A percentile compares a stretch with the other conserved stretches of the same genome.
Evolutionary conservation across 2,888 invertebrate genomes (phyloP).

Genomic region (Heliconius sara): DNA sequence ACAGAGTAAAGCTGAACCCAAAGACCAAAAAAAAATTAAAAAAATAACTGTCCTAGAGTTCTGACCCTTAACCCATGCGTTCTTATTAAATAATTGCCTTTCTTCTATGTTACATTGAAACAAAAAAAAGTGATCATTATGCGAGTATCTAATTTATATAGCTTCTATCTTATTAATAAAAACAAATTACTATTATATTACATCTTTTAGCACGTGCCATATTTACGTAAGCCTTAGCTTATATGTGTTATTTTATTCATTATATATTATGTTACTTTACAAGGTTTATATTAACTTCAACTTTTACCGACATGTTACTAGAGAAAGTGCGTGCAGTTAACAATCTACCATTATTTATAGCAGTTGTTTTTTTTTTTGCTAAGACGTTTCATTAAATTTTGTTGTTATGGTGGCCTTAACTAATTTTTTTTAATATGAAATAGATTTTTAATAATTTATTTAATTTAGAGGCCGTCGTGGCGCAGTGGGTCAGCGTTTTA

Average conservation of each 20-base stretch:
- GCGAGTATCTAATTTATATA: not conserved
- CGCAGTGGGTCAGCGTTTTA: not conserved
- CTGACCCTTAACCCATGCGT: no score
- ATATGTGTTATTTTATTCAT: not conserved
- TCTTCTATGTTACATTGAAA: not conserved
- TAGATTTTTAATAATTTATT: not conserved
- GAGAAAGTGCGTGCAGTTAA: not conserved
- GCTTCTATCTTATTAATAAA: not conserved
- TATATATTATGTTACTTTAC: not conserved
- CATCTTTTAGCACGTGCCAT: not conserved
- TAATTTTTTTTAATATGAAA: not conserved
- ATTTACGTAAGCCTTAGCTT: constrained; percentile 1
- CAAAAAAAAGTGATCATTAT: not conserved
- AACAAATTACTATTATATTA: constrained; percentile 2
- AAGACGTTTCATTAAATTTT: not conserved
- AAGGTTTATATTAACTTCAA: not conserved
- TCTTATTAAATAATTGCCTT: not conserved
- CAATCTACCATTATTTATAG: not conserved
- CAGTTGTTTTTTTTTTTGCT: not conserved
- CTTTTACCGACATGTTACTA: constrained; percentile 2
- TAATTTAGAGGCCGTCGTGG: not conserved
- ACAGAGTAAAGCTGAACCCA: no score
- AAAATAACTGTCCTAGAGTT: no score
- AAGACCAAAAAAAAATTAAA: no score
- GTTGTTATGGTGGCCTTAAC: not conserved